A percentile compares a stretch with the other conserved stretches of the same genome.
Conservation (phyloP, 2,113 vertebrate genomes). For the Guaruba guarouba region DNA sequence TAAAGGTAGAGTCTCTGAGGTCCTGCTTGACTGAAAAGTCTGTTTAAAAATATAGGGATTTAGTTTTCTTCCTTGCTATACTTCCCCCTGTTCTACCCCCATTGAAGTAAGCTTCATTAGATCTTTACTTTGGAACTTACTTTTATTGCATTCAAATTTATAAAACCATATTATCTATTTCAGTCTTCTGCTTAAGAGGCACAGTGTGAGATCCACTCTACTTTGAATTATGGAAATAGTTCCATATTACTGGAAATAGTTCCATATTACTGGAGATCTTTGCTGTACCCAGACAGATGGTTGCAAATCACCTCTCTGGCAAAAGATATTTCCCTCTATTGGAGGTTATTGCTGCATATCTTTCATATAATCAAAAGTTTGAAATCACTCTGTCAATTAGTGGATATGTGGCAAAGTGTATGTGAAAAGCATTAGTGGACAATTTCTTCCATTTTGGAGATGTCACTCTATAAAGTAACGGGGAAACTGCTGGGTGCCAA, state of each 20-base stretch:
- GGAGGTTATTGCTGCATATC: background rate
- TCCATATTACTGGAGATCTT: background rate
- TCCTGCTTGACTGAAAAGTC: background rate
- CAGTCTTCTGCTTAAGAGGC: background rate
- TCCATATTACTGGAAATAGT: background rate
- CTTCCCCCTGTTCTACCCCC: background rate
- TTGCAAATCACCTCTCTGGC: background rate
- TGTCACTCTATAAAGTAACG: background rate
- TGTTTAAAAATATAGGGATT: background rate
- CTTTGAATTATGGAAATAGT: background rate
- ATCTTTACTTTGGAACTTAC: background rate
- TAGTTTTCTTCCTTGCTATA: background rate
- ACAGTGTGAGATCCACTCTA: background rate
- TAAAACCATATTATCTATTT: background rate
- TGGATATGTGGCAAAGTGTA: background rate
- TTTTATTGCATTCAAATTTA: background rate
- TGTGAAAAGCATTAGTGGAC: background rate
- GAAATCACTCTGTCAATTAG: background rate
- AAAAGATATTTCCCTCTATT: background rate
- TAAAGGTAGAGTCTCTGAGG: background rate
- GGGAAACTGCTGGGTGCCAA: background rate
- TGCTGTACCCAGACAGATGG: background rate
- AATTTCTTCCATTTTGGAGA: background rate
- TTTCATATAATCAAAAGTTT: background rate
- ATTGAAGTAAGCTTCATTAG: background rate